Conservation (phyloP, 2,888 invertebrate genomes). For the Conus canariensis region DNA sequence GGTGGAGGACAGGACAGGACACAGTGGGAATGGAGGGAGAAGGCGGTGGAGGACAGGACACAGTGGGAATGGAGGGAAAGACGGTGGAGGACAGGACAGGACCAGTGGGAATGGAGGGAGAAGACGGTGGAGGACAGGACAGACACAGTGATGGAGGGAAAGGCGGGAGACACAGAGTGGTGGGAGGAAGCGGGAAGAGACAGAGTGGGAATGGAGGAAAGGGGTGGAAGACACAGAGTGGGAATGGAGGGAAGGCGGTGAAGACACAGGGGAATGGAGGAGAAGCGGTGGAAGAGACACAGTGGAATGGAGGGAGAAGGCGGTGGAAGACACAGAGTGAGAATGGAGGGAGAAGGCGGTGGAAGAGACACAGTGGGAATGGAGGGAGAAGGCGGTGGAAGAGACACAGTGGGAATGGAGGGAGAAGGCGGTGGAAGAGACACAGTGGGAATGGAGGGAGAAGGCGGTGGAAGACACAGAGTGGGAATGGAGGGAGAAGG, state of each 20-base stretch:
- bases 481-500: not conserved
- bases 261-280: no score
- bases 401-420: not conserved
- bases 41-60: not conserved
- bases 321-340: not conserved
- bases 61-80: no score
- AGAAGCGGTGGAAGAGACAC: not conserved
- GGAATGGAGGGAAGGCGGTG: no score
- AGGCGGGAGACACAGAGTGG: no score
- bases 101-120: no score
- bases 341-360: not conserved
- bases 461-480: not conserved
- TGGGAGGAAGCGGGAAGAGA: no score
- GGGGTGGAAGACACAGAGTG: no score
- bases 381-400: not conserved
- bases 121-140: no score
- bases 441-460: not conserved
- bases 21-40: not conserved
- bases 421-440: not conserved
- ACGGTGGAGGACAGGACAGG: no score
- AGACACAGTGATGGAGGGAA: no score
- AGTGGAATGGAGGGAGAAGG: not conserved
- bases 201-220: no score
- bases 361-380: no score
- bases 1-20: not conserved